Percentiles rank a stretch among this genome's conserved stretches.
Evolutionary conservation across 2,113 vertebrate genomes (phyloP).

Genomic region (Turdus rufiventris): DNA sequence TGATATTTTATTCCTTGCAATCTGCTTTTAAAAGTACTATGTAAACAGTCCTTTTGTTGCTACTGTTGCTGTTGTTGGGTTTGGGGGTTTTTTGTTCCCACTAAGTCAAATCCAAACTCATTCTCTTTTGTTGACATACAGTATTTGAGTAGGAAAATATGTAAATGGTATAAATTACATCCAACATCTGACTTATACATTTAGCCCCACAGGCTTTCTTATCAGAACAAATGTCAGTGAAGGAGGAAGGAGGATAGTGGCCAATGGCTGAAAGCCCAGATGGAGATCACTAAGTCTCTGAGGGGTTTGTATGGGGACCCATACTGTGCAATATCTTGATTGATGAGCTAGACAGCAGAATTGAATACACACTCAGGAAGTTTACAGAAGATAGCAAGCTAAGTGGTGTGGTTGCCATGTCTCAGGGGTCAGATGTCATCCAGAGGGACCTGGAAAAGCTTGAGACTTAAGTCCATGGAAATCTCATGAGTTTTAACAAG

Average conservation of each 20-base stretch:
- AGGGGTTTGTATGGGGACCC: fast-evolving
- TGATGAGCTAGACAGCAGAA: neutral
- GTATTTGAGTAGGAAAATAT: neutral
- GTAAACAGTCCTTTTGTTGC: neutral
- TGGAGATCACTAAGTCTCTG: neutral
- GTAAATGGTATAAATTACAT: neutral
- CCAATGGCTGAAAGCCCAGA: neutral
- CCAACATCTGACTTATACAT: neutral
- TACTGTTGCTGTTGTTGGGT: neutral
- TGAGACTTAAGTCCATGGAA: too few relatives aligned
- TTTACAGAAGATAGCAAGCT: neutral
- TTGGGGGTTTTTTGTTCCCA: neutral
- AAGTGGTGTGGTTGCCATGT: neutral
- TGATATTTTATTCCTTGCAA: neutral
- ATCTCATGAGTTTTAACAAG: neutral
- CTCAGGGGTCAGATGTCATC: neutral
- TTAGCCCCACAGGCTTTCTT: neutral
- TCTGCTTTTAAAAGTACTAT: neutral
- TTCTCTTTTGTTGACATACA: neutral
- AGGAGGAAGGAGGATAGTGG: neutral
- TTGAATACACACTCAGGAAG: fast-evolving
- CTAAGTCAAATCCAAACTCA: neutral
- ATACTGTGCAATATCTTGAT: neutral
- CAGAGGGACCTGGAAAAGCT: neutral
- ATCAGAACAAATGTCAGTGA: neutral